Conservation (phyloP, 1,140 invertebrate genomes). For the Atta colombica region DNA sequence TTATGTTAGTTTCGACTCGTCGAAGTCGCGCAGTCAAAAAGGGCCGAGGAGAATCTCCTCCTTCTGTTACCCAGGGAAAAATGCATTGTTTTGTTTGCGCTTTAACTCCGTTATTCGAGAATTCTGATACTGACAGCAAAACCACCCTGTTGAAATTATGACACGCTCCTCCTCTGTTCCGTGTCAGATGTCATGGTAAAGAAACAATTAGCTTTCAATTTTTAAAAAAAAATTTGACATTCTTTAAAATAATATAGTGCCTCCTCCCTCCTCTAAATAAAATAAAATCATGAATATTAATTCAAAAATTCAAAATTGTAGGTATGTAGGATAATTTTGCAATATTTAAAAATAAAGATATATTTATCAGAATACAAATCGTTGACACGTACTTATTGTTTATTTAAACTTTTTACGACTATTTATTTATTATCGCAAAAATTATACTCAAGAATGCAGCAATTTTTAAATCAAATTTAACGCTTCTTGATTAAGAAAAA, state of each 20-base stretch:
- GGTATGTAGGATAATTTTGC: background rate
- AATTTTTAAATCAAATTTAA: background rate
- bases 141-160: constrained; percentile 53
- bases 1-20: constrained; percentile 79
- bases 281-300: background rate
- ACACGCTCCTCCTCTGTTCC: constrained; percentile 52
- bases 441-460: background rate
- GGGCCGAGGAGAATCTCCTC: constrained; percentile 64
- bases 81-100: constrained; percentile 80
- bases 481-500: background rate
- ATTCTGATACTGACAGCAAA: constrained; percentile 63
- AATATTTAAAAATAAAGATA: background rate
- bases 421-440: background rate
- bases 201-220: constrained; percentile 30
- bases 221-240: background rate
- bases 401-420: background rate
- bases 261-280: background rate
- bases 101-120: constrained; percentile 63
- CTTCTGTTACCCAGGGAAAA: constrained; percentile 77
- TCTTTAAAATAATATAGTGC: background rate
- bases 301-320: background rate
- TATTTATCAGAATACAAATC: background rate
- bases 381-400: background rate
- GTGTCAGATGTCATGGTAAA: constrained; percentile 48
- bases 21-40: constrained; percentile 71